Evolutionary conservation across 2,113 vertebrate genomes (phyloP).

Genomic region (Engraulis encrasicolus): DNA sequence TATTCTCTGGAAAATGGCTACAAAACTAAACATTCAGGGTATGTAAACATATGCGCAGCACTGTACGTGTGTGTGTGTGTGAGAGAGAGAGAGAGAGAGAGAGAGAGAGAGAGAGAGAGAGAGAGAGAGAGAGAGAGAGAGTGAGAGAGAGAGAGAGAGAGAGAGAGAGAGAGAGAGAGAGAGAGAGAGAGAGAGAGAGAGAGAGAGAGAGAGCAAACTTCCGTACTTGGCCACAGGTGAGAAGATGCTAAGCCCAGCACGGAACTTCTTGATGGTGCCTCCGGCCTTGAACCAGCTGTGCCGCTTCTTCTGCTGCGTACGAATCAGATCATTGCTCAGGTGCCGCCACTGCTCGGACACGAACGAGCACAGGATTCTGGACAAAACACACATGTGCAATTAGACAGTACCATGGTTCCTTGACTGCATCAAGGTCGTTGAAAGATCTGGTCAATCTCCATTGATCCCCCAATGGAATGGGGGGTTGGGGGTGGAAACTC

Average conservation of each 20-base stretch:
- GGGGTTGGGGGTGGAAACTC: constrained; percentile 53
- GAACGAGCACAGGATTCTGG: constrained; percentile 87
- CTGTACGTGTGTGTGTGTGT: constrained; percentile 2
- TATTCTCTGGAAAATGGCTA: too few relatives aligned
- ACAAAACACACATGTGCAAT: neutral
- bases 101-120: too few relatives aligned
- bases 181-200: too few relatives aligned
- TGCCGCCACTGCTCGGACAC: constrained; percentile 90
- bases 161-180: too few relatives aligned
- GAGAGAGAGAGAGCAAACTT: neutral
- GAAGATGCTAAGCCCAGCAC: constrained; percentile 87
- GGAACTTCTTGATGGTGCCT: constrained; percentile 90
- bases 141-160: too few relatives aligned
- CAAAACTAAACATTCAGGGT: too few relatives aligned
- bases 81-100: too few relatives aligned
- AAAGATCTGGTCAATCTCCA: too few relatives aligned
- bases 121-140: too few relatives aligned
- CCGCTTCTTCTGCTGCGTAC: constrained; percentile 83
- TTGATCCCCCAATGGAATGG: neutral
- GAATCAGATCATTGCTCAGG: constrained; percentile 84
- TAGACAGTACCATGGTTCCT: too few relatives aligned
- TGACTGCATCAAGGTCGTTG: too few relatives aligned
- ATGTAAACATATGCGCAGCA: too few relatives aligned
- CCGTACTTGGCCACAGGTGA: constrained; percentile 86
- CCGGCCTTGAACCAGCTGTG: constrained; percentile 90